A percentile compares a stretch with the other conserved stretches of the same genome.
These are phyloP conservation scores for Caenorhabditis wallacei DNA, from an alignment of 2,888 invertebrate species.

Conservation along the genomic window DNA sequence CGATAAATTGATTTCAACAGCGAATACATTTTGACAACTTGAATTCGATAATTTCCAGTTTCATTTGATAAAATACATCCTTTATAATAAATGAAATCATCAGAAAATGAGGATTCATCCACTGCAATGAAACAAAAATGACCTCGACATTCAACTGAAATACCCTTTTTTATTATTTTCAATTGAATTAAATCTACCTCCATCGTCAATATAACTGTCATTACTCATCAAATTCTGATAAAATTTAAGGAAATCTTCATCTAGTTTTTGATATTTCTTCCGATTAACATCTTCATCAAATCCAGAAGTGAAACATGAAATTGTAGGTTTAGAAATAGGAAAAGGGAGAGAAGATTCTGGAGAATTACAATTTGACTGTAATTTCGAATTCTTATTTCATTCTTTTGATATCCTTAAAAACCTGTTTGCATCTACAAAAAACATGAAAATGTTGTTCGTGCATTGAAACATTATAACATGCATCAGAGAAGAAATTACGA, in stretches of 20 bases:
- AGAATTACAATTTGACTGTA: constrained; percentile 39
- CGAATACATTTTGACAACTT: background rate
- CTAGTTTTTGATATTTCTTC: constrained; percentile 1
- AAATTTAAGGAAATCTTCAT: background rate
- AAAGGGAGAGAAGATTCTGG: constrained; percentile 29
- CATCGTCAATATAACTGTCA: constrained; percentile 28
- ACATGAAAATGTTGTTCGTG: constrained; percentile 8
- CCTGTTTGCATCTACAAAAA: constrained; percentile 26
- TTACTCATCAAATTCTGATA: constrained; percentile 20
- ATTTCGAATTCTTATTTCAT: no score
- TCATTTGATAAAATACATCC: constrained; percentile 34
- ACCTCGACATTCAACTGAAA: constrained; percentile 18
- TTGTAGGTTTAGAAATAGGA: constrained; percentile 15
- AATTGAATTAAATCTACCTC: background rate
- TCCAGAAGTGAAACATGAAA: constrained; percentile 25
- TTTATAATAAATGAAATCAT: constrained; percentile 9
- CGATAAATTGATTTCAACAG: background rate
- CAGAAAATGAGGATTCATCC: background rate
- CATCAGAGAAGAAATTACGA: constrained; percentile 12
- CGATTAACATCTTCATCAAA: constrained; percentile 3
- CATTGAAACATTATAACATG: constrained; percentile 27
- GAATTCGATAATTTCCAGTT: constrained; percentile 9
- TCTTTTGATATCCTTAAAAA: background rate
- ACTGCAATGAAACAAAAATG: constrained; percentile 23
- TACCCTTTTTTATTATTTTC: background rate